Conservation (phyloP, 2,888 invertebrate genomes). For the Apoda limacodes region DNA sequence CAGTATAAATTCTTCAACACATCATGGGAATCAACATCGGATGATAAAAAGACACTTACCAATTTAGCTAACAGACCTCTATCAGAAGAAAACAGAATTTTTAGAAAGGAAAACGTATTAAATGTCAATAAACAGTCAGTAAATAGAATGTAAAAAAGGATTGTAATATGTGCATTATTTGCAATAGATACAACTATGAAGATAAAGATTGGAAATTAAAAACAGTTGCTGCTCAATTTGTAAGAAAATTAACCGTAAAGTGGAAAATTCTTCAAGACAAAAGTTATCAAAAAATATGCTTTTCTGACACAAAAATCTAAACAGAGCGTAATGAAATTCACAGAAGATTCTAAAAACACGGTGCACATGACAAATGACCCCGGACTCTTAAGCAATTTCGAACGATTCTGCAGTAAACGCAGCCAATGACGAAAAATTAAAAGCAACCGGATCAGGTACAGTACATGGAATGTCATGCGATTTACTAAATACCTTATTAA, state of each 20-base stretch:
- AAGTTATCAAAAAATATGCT: background rate
- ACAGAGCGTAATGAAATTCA: background rate
- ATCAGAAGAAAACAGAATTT: slow-evolving; percentile 4
- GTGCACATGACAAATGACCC: background rate
- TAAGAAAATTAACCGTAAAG: background rate
- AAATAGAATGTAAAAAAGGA: slow-evolving; percentile 7
- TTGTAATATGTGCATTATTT: slow-evolving; percentile 7
- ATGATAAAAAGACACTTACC: slow-evolving; percentile 3
- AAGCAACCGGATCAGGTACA: background rate
- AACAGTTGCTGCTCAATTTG: slow-evolving; percentile 1
- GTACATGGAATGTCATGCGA: background rate
- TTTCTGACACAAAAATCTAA: background rate
- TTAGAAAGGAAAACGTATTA: slow-evolving; percentile 3
- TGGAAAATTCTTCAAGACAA: background rate
- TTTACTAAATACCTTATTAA: background rate
- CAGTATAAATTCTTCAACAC: slow-evolving; percentile 4
- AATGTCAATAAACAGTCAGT: slow-evolving; percentile 6
- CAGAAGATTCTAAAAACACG: background rate
- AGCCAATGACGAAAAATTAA: background rate
- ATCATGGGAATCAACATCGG: slow-evolving; percentile 7
- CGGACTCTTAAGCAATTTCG: background rate
- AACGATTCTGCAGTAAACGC: background rate
- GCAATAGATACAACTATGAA: slow-evolving; percentile 6
- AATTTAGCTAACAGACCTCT: slow-evolving; percentile 5
- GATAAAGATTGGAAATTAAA: slow-evolving; percentile 9